phyloP scores from a whole-genome alignment of 2,113 vertebrate species.

The Corynorhinus townsendii region DNA sequence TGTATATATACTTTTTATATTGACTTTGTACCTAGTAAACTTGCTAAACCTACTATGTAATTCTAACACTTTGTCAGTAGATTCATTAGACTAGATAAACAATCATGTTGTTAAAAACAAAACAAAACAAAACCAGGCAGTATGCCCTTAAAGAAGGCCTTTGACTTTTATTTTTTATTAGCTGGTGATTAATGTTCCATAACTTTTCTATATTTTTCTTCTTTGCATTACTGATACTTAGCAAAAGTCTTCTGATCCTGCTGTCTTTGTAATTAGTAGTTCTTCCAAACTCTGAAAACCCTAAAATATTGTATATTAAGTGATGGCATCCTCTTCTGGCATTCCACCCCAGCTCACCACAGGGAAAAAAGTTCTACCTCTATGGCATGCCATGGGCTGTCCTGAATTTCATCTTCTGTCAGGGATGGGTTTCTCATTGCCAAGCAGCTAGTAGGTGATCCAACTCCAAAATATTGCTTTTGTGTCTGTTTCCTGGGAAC shows the following conservation, averaged over 20 bases:
- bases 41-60: not conserved
- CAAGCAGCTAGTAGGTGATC: not conserved
- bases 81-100: not conserved
- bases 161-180: conserved; percentile 12
- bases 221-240: not conserved
- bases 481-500: not conserved
- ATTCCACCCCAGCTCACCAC: not conserved
- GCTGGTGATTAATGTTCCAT: not conserved
- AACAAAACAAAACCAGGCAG: not conserved
- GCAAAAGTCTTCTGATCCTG: not conserved
- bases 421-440: not conserved
- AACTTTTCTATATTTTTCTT: not conserved
- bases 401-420: not conserved
- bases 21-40: not conserved
- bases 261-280: not conserved
- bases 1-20: not conserved
- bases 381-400: no score
- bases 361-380: not conserved
- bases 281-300: not conserved
- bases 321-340: not conserved
- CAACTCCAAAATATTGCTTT: not conserved
- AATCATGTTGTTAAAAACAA: not conserved
- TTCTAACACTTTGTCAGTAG: not conserved
- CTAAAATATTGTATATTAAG: not conserved
- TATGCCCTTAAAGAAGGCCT: not conserved